These are phyloP conservation scores for Labroides dimidiatus DNA, from an alignment of 2,797 vertebrate species.

Conservation along the genomic window DNA sequence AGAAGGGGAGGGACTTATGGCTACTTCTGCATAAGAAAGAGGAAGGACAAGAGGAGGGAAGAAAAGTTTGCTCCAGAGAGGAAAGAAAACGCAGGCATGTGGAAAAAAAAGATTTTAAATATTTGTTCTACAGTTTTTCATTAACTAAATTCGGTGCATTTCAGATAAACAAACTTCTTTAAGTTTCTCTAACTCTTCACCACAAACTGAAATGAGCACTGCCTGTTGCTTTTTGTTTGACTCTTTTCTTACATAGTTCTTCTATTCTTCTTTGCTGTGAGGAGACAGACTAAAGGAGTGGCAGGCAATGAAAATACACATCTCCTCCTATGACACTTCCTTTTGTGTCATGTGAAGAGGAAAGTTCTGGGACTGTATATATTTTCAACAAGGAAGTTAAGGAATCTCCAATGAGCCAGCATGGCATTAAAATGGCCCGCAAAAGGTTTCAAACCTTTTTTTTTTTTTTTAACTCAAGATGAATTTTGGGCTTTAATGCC, in stretches of 20 bases:
- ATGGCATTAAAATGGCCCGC: too few species aligned
- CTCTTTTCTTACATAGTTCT: background rate
- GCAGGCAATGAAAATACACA: too few species aligned
- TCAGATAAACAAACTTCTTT: background rate
- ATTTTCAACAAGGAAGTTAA: too few species aligned
- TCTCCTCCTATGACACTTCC: too few species aligned
- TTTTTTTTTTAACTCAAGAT: too few species aligned
- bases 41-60: slow-evolving; percentile 42
- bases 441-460: too few species aligned
- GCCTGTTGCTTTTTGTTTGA: background rate
- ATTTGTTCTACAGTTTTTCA: background rate
- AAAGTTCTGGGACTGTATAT: too few species aligned
- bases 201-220: background rate
- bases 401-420: too few species aligned
- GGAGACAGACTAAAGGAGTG: background rate
- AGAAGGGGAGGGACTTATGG: slow-evolving; percentile 46
- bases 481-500: too few species aligned
- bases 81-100: background rate
- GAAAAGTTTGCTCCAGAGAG: slow-evolving; percentile 18
- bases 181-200: background rate
- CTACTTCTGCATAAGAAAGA: slow-evolving; percentile 58
- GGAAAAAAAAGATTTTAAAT: too few species aligned
- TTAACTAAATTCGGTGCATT: background rate
- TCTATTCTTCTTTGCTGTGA: slow-evolving; percentile 1
- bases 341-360: too few species aligned